phyloP scores from a whole-genome alignment of 2,797 vertebrate genomes.

The Alca torda region DNA sequence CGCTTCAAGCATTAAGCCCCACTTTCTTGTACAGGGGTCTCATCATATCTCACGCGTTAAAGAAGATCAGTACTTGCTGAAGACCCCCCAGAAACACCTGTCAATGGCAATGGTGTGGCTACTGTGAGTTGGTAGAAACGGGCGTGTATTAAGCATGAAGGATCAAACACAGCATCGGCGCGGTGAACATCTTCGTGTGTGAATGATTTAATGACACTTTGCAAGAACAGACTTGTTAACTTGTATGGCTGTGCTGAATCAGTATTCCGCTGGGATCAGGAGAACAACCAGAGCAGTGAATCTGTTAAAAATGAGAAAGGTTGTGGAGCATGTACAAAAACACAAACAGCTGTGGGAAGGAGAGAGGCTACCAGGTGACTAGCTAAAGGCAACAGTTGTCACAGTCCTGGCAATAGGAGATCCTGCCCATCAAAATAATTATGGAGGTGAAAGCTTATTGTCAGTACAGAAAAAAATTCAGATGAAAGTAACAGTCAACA shows the following conservation, averaged over 20 bases:
- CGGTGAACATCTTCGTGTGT: rapidly evolving
- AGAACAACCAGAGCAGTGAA: background rate
- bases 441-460: background rate
- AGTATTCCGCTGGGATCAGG: background rate
- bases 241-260: background rate
- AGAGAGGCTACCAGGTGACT: background rate
- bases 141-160: rapidly evolving
- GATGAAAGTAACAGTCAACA: background rate
- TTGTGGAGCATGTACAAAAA: background rate
- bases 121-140: background rate
- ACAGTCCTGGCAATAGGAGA: background rate
- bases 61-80: background rate
- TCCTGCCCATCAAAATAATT: background rate
- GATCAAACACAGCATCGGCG: background rate
- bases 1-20: background rate
- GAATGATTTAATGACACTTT: background rate
- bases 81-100: background rate
- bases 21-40: background rate
- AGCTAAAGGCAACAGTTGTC: constrained; percentile 12
- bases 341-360: background rate
- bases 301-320: background rate
- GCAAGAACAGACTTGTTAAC: background rate
- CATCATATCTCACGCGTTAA: background rate
- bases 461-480: background rate
- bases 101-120: background rate